Evolutionary conservation across 2,888 invertebrate genomes (phyloP).

Genomic region (Parascotia fuliginaria): DNA sequence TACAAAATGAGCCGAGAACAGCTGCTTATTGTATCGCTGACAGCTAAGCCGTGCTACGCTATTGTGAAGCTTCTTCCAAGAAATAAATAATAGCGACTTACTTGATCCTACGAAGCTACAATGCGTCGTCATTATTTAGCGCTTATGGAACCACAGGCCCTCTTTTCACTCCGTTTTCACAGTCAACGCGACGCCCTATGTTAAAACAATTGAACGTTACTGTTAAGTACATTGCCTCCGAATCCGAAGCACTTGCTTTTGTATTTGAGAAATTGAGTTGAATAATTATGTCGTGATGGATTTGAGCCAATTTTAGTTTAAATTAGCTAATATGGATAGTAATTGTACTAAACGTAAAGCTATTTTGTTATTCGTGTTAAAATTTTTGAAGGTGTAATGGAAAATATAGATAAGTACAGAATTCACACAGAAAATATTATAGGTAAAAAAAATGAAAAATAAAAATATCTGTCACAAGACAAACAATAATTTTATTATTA

Average conservation of each 20-base stretch:
- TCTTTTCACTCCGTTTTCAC: constrained; percentile 57
- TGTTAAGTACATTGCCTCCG: constrained; percentile 27
- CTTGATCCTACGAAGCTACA: constrained; percentile 74
- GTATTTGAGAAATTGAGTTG: constrained; percentile 22
- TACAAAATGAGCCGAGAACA: constrained; percentile 70
- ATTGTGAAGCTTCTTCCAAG: constrained; percentile 72
- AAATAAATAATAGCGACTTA: constrained; percentile 82
- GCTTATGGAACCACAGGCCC: constrained; percentile 60
- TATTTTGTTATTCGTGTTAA: no score
- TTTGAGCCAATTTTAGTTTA: no score
- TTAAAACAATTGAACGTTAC: constrained; percentile 51
- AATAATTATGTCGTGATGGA: constrained; percentile 7
- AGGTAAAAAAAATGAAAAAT: no score
- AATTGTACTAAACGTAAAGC: no score
- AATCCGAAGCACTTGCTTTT: constrained; percentile 17
- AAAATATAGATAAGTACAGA: no score
- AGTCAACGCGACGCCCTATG: constrained; percentile 41
- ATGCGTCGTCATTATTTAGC: constrained; percentile 76
- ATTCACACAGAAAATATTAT: no score
- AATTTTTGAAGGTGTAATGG: no score
- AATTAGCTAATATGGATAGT: no score
- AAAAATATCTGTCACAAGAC: no score
- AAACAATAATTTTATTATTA: no score
- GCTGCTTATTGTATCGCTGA: constrained; percentile 81
- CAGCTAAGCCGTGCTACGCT: constrained; percentile 74